Base-by-base conservation (phyloP, 2,888 invertebrate genomes). In the Hydropsyche betteni region DNA sequence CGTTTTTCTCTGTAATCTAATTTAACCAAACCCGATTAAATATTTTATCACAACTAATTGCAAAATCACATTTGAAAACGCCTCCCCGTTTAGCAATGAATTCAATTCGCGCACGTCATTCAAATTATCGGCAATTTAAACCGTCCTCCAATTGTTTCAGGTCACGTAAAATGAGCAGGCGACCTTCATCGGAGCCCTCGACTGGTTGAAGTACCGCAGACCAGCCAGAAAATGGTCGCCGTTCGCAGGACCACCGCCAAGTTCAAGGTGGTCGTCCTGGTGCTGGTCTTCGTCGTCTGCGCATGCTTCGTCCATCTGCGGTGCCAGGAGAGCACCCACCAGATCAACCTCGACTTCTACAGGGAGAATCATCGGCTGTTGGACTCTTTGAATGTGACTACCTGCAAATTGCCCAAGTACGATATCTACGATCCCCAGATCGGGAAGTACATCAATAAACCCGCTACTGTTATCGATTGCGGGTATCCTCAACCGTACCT, bases 401-500 rank as follows among this genome's bases (percentile, higher is more conserved):
- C 75, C 52, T 79, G 79, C 74, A 75, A 72, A 38, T 75, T 79
- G 14, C 79, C 78, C 5, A 55, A 74, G 38, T 79, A 79, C 14
- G 74, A 79, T 51, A n/a, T 79, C 5, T 78, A 78, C 69, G 79
- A 78, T 68, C 77, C 76, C 0, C 53, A 72, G 44, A 78, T 79
- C 44, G 51, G 38, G 69, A 52, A 44, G 16, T 79, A 74, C 52
- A 76, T 79, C 16, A 64, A 77, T 2, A 77, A 78, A 53, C 77
- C 77, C 3, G 76, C 77, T 5, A 72, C 76, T 4, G 24, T 68
- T 6, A 76, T 79, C 8, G 51, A 69, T 16, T 79, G 79, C 34
- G 78, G 77, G 0, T 68, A 75, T 34, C 24, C 77, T 8, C 79
- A 79, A 52, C 79, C 79, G 0, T 78, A 79, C 52, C 61, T 79